phyloP scores from a whole-genome alignment of 1,140 invertebrate species.

The Drosophila tani region DNA sequence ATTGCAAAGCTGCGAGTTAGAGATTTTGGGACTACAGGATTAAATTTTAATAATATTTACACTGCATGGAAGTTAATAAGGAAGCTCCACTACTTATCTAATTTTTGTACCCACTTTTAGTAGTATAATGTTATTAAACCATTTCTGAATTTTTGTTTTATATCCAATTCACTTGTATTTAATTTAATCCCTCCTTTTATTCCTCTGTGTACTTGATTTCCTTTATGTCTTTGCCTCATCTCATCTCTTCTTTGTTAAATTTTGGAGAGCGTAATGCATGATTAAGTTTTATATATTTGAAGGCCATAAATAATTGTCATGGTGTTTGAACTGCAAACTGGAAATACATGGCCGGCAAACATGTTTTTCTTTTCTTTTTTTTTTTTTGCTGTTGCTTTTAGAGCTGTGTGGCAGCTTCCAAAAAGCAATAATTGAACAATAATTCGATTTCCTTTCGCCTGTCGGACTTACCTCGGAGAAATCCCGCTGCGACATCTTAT shows the following conservation, averaged over 20 bases:
- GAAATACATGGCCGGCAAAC: constrained; percentile 40
- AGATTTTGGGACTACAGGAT: no score
- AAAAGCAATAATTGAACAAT: constrained; percentile 42
- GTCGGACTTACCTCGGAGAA: constrained; percentile 79
- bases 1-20: no score
- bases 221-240: constrained; percentile 28
- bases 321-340: constrained; percentile 59
- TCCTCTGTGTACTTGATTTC: neutral
- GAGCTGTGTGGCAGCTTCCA: neutral
- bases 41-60: neutral
- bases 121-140: neutral
- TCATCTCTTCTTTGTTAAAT: constrained; percentile 29
- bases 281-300: constrained; percentile 64
- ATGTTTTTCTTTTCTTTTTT: constrained; percentile 15
- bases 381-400: neutral
- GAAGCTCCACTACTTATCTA: neutral
- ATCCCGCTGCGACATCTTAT: constrained; percentile 83
- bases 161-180: neutral
- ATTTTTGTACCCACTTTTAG: no score
- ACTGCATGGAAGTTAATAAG: neutral
- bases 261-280: constrained; percentile 56
- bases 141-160: neutral
- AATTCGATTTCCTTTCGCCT: constrained; percentile 26
- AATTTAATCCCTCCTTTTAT: neutral
- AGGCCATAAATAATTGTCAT: constrained; percentile 73